Evolutionary conservation across 2,888 invertebrate species (phyloP).

Genomic region (Sussaba pulchella): DNA sequence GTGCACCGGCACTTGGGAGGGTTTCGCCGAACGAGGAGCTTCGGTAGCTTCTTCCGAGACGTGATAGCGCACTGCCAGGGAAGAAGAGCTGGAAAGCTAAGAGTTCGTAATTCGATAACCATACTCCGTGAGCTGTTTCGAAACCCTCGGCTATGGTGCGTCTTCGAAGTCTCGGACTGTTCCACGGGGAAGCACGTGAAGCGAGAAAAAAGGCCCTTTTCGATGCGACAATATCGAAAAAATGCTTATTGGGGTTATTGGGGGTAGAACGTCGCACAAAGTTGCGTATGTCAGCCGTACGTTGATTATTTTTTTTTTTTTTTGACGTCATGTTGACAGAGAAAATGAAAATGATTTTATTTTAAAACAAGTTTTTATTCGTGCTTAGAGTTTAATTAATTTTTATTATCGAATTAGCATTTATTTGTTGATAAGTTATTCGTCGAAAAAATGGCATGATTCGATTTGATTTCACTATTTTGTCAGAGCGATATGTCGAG

Average conservation of each 20-base stretch:
- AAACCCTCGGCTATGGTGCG: conserved; percentile 56
- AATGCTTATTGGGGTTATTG: too few relatives aligned
- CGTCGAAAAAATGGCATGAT: neutral
- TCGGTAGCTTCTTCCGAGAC: neutral
- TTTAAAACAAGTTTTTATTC: too few relatives aligned
- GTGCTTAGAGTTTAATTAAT: too few relatives aligned
- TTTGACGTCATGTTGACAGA: too few relatives aligned
- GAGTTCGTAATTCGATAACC: conserved; percentile 83
- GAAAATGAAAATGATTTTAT: too few relatives aligned
- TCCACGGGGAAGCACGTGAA: conserved; percentile 33
- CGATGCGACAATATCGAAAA: conserved; percentile 54
- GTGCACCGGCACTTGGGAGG: neutral
- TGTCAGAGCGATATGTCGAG: neutral
- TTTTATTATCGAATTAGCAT: too few relatives aligned
- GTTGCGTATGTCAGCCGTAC: too few relatives aligned
- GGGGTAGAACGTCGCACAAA: too few relatives aligned
- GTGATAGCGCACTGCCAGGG: neutral
- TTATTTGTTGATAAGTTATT: conserved; percentile 7
- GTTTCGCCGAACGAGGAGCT: conserved; percentile 6
- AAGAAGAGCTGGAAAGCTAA: conserved; percentile 82
- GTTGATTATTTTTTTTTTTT: too few relatives aligned
- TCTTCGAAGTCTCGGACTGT: conserved; percentile 45
- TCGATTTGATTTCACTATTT: neutral
- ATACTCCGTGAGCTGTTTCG: conserved; percentile 76
- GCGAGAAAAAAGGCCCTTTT: conserved; percentile 14